Conservation (phyloP, 2,113 vertebrate species). For the Nycticebus coucang region DNA sequence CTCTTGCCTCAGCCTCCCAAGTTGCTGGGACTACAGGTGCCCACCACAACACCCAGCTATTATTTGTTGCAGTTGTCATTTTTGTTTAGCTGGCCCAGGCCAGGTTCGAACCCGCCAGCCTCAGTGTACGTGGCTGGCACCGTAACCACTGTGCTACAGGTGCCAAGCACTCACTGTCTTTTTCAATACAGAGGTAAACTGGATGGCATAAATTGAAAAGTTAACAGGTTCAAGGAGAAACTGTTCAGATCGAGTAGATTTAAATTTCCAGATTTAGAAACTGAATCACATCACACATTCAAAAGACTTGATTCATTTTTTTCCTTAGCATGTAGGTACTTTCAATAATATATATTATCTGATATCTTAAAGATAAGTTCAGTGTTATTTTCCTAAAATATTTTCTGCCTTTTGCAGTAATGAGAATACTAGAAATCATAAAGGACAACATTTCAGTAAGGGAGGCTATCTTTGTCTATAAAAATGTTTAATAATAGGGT, state of each 20-base stretch:
- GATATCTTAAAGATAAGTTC: neutral
- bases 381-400: neutral
- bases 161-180: neutral
- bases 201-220: neutral
- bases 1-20: no score
- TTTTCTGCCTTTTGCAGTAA: constrained; percentile 15
- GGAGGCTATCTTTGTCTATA: neutral
- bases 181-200: neutral
- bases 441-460: constrained; percentile 14
- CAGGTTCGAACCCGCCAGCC: no score
- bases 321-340: neutral
- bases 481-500: neutral
- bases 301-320: neutral
- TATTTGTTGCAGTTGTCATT: no score
- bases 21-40: no score
- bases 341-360: neutral
- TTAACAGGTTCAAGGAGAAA: neutral
- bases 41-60: no score
- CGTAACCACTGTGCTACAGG: no score
- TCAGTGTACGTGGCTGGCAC: no score
- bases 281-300: neutral
- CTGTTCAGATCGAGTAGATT: neutral
- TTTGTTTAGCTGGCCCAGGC: no score
- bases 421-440: constrained; percentile 6
- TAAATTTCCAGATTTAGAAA: constrained; percentile 41